Evolutionary conservation across 1,140 invertebrate species (phyloP).

Genomic region (Drosophila subpulchrella): DNA sequence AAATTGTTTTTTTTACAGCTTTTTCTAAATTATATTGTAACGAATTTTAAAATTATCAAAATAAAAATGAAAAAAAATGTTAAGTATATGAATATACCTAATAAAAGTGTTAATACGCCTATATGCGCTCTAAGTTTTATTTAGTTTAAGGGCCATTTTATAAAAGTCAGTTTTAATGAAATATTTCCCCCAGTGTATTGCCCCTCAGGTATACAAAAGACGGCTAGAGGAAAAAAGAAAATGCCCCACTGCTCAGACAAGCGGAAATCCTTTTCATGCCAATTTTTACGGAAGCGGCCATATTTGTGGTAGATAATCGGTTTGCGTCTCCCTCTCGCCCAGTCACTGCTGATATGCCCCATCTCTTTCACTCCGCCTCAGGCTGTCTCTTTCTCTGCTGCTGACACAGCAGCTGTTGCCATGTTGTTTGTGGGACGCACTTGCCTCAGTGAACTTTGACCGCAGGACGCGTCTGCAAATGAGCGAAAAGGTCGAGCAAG

Average conservation of each 20-base stretch:
- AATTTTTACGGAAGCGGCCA: constrained; percentile 65
- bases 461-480: constrained; percentile 55
- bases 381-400: constrained; percentile 14
- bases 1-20: too few species aligned
- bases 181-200: constrained; percentile 6
- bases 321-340: constrained; percentile 35
- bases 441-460: constrained; percentile 66
- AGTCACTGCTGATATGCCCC: background rate
- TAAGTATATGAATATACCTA: too few species aligned
- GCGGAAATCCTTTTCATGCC: constrained; percentile 67
- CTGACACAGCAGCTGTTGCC: constrained; percentile 53
- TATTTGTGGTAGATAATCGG: constrained; percentile 79
- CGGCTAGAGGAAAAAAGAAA: background rate
- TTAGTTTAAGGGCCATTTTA: too few species aligned
- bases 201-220: constrained; percentile 13
- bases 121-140: too few species aligned
- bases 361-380: background rate
- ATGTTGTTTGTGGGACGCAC: constrained; percentile 12
- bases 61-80: too few species aligned
- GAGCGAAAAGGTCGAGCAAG: constrained; percentile 36
- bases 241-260: constrained; percentile 44
- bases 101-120: too few species aligned
- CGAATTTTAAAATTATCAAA: too few species aligned
- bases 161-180: background rate
- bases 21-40: too few species aligned